Percentiles rank a stretch among this genome's conserved stretches.
phyloP scores from a whole-genome alignment of 2,797 vertebrate species.

The Gymnothorax javanicus region DNA sequence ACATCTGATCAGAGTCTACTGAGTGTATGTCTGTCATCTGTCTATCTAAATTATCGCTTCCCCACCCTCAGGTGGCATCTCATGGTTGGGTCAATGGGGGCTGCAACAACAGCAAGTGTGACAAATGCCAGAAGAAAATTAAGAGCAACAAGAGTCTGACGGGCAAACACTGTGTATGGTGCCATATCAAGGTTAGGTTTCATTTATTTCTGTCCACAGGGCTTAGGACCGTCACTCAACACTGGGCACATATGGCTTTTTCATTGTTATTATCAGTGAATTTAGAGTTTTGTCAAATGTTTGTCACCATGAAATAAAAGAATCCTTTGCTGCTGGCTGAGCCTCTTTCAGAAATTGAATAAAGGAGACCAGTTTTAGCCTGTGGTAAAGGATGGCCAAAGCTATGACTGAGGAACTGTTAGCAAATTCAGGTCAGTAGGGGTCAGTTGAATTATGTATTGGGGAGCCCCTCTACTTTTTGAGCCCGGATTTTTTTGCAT shows the following conservation, averaged over 20 bases:
- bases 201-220: neutral
- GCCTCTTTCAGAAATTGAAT: neutral
- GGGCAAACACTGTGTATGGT: conserved; percentile 85
- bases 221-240: neutral
- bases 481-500: too few relatives aligned
- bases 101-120: conserved; percentile 78
- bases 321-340: neutral
- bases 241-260: neutral
- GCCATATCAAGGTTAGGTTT: conserved; percentile 79
- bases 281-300: neutral
- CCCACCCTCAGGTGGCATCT: conserved; percentile 66
- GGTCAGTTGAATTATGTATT: neutral
- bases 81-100: conserved; percentile 85
- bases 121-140: conserved; percentile 86
- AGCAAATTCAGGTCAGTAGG: too few relatives aligned
- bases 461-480: too few relatives aligned
- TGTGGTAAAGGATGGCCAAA: neutral
- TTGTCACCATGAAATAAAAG: neutral
- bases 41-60: neutral
- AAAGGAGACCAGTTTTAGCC: neutral
- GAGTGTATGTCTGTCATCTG: neutral
- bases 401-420: neutral
- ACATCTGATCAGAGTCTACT: neutral
- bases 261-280: neutral
- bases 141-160: conserved; percentile 75